Conservation (phyloP, 30 jellyfish, hydroid and myxozoan genomes). For the Cassiopea xamachana region DNA sequence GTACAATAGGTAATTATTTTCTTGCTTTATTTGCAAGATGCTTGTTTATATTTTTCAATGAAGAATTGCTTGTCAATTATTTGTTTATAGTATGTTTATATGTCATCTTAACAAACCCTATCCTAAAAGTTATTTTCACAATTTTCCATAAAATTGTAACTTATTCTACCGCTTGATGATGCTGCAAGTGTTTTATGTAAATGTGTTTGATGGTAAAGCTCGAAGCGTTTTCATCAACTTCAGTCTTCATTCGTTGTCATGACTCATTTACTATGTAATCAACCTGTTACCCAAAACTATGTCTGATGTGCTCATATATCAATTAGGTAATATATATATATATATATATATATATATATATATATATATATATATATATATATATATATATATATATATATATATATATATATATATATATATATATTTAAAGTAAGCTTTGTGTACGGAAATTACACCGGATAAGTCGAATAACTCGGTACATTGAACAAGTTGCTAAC, state of each 20-base stretch:
- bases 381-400: too few species aligned
- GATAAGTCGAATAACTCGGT: too few species aligned
- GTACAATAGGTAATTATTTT: neutral
- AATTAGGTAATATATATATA: too few species aligned
- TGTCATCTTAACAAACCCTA: neutral
- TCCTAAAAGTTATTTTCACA: neutral
- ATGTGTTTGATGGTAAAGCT: conserved; percentile 45
- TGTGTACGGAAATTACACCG: too few species aligned
- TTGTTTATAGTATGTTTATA: conserved; percentile 1
- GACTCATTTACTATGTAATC: neutral
- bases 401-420: too few species aligned
- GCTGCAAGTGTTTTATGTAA: conserved; percentile 24
- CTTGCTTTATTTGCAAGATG: conserved; percentile 23
- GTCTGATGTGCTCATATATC: too few species aligned
- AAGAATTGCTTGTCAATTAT: conserved; percentile 11
- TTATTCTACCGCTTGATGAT: conserved; percentile 17
- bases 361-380: too few species aligned
- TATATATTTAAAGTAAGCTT: too few species aligned
- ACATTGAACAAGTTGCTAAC: too few species aligned
- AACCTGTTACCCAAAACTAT: too few species aligned
- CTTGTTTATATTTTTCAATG: neutral
- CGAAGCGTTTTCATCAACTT: neutral
- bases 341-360: too few species aligned
- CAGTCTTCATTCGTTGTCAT: neutral
- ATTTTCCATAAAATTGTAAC: conserved; percentile 14